A percentile compares a stretch with the other conserved stretches of the same genome.
Conservation (phyloP, 2,113 vertebrate species). For the Gulo gulo region DNA sequence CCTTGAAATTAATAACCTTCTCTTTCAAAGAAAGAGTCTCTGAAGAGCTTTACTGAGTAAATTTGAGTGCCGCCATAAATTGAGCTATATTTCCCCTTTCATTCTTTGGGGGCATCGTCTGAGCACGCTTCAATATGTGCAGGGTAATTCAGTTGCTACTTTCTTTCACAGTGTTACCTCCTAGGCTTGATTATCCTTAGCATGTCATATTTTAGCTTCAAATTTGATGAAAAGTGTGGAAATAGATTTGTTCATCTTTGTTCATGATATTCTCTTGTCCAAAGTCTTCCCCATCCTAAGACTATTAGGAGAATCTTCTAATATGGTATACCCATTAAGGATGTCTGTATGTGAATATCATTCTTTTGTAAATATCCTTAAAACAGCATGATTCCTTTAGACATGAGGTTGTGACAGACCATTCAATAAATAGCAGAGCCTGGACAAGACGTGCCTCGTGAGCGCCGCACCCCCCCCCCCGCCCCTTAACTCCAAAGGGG, state of each 20-base stretch:
- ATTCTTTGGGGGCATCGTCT: background rate
- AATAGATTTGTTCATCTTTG: background rate
- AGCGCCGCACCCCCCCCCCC: background rate
- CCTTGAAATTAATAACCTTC: conserved; percentile 32
- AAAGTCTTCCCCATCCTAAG: background rate
- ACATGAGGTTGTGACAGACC: background rate
- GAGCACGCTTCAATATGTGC: background rate
- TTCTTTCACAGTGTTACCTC: background rate
- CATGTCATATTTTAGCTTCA: background rate
- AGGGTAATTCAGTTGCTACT: background rate
- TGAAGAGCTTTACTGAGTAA: background rate
- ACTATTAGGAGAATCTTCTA: background rate
- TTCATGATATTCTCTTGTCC: background rate
- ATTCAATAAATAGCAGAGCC: background rate
- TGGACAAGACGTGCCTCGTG: background rate
- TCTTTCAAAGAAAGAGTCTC: conserved; percentile 38
- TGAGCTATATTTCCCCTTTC: background rate
- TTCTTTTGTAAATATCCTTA: background rate
- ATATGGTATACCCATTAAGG: background rate
- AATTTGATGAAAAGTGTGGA: background rate
- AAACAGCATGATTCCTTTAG: background rate
- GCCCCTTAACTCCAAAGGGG: background rate
- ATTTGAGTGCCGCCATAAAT: conserved; percentile 7
- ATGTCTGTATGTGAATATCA: background rate
- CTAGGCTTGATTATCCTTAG: background rate